Percentiles rank a stretch among this genome's conserved stretches.
These are phyloP conservation scores for Cotesia chilonis DNA, from an alignment of 1,140 invertebrate genomes.

Conservation along the genomic window DNA sequence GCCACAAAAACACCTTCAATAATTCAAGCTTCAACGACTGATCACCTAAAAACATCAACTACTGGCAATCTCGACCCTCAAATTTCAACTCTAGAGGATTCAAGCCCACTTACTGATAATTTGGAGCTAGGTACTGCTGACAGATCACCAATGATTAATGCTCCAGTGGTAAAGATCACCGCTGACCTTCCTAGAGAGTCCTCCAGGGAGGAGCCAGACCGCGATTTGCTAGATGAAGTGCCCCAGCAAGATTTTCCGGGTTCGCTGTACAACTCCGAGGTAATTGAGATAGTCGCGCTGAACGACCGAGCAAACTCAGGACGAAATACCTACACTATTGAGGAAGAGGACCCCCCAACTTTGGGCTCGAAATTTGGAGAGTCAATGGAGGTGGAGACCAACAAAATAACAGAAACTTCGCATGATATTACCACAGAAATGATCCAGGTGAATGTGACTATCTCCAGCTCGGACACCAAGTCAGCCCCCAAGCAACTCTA, in stretches of 20 bases:
- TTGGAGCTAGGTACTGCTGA: too few relatives aligned
- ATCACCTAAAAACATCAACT: too few relatives aligned
- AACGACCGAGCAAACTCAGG: conserved; percentile 41
- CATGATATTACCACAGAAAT: conserved; percentile 14
- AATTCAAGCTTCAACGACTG: too few relatives aligned
- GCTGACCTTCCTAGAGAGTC: too few relatives aligned
- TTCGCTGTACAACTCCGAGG: conserved; percentile 52
- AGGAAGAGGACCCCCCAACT: conserved; percentile 25
- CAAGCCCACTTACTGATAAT: too few relatives aligned
- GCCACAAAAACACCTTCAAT: too few relatives aligned
- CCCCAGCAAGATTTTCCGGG: conserved; percentile 51
- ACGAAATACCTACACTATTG: conserved; percentile 29
- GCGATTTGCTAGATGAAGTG: not conserved
- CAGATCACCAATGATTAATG: too few relatives aligned
- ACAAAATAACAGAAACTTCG: conserved; percentile 25
- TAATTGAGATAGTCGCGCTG: conserved; percentile 65
- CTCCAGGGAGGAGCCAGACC: not conserved
- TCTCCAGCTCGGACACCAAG: conserved; percentile 69
- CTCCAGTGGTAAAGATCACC: too few relatives aligned
- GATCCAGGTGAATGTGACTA: conserved; percentile 75
- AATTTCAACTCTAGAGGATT: too few relatives aligned
- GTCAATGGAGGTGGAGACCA: conserved; percentile 10
- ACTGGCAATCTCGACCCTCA: too few relatives aligned
- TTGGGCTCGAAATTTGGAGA: conserved; percentile 11
- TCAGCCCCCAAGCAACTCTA: conserved; percentile 72